Conservation (phyloP, 2,797 vertebrate genomes). For the Tauraco hartlaubi region DNA sequence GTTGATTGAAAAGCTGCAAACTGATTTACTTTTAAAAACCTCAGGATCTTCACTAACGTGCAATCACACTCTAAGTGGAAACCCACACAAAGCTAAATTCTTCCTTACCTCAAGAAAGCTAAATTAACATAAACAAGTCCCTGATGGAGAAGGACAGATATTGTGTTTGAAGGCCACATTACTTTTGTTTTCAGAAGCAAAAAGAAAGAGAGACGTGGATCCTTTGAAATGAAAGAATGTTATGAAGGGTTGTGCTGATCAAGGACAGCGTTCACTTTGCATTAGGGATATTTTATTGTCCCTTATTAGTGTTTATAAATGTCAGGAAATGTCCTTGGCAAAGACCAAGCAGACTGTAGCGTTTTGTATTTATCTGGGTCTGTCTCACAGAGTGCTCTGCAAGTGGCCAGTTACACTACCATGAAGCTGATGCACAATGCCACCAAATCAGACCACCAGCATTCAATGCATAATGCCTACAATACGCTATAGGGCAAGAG, state of each 20-base stretch:
- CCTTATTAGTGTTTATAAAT: constrained; percentile 45
- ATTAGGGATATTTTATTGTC: constrained; percentile 42
- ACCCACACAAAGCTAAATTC: constrained; percentile 32
- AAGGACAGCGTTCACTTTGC: constrained; percentile 66
- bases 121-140: constrained; percentile 39
- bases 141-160: constrained; percentile 24
- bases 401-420: background rate
- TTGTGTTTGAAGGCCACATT: constrained; percentile 45
- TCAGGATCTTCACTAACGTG: background rate
- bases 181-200: constrained; percentile 49
- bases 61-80: background rate
- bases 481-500: background rate
- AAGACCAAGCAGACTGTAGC: background rate
- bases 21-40: background rate
- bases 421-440: background rate
- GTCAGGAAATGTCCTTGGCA: constrained; percentile 65
- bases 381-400: background rate
- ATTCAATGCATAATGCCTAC: background rate
- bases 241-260: constrained; percentile 49
- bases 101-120: constrained; percentile 39
- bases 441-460: background rate
- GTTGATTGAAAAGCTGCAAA: background rate
- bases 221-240: constrained; percentile 57
- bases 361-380: background rate
- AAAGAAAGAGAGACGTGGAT: background rate